Conservation (phyloP, 1,140 invertebrate species). For the Berghia stephanieae region DNA sequence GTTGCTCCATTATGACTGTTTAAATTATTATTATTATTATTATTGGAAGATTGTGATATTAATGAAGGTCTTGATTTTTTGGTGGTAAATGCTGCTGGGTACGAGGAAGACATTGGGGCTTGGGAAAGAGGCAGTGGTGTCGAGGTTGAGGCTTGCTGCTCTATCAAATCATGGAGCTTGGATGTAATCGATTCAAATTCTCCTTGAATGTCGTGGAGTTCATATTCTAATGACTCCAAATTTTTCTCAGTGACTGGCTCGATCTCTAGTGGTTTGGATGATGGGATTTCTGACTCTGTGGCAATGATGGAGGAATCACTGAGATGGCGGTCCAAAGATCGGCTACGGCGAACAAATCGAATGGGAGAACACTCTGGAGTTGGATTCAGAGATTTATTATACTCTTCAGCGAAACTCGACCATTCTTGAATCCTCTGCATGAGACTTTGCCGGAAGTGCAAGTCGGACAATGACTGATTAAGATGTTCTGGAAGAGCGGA, state of each 20-base stretch:
- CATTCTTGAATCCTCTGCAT: slow-evolving; percentile 51
- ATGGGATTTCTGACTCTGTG: slow-evolving; percentile 17
- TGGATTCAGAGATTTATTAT: slow-evolving; percentile 44
- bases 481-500: slow-evolving; percentile 25
- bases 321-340: slow-evolving; percentile 38
- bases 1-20: no score
- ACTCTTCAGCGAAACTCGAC: slow-evolving; percentile 43
- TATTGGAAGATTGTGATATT: no score
- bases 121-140: no score
- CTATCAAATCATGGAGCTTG: slow-evolving; percentile 46
- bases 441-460: slow-evolving; percentile 45
- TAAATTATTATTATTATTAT: no score
- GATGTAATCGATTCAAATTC: slow-evolving; percentile 56
- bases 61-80: no score
- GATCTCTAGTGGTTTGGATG: slow-evolving; percentile 28
- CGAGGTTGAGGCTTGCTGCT: slow-evolving; percentile 16
- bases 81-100: no score
- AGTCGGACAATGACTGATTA: slow-evolving; percentile 34
- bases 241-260: slow-evolving; percentile 37
- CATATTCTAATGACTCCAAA: slow-evolving; percentile 54
- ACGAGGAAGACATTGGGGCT: no score
- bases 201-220: slow-evolving; percentile 54
- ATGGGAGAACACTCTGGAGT: slow-evolving; percentile 39
- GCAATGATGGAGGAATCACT: slow-evolving; percentile 25
- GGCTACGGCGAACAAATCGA: slow-evolving; percentile 31